A percentile compares a stretch with the other conserved stretches of the same genome.
Conservation (phyloP, 2,113 vertebrate genomes). For the Heterotilapia buettikoferi region DNA sequence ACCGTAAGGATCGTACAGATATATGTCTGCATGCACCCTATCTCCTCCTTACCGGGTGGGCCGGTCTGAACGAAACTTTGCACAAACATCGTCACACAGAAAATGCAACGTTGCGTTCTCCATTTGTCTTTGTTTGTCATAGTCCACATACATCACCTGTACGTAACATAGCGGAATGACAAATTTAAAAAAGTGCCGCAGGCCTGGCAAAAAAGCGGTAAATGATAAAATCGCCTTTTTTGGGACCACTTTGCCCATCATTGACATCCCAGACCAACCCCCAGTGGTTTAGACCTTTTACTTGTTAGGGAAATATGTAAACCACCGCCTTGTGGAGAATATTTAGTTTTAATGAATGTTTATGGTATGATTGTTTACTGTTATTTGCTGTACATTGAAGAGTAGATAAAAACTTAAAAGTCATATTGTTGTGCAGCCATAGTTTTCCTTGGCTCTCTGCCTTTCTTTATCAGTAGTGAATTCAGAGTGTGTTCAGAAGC, state of each 20-base stretch:
- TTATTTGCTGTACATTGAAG: neutral
- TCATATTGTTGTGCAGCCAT: neutral
- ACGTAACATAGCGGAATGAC: rapidly evolving
- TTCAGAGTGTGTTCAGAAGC: neutral
- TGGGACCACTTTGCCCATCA: neutral
- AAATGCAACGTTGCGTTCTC: neutral
- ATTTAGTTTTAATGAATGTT: neutral
- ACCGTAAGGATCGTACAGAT: rapidly evolving
- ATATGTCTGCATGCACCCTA: neutral
- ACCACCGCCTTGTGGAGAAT: neutral
- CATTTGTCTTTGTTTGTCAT: neutral
- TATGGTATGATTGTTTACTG: neutral
- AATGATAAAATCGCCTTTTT: neutral
- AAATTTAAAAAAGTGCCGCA: neutral
- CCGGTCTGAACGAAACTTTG: neutral
- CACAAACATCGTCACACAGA: neutral
- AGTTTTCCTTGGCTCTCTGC: neutral
- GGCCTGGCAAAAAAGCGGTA: neutral
- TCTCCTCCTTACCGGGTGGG: neutral
- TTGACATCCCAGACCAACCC: neutral
- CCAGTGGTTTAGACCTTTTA: neutral
- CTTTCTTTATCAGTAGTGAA: neutral
- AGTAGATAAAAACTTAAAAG: neutral
- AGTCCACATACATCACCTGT: neutral
- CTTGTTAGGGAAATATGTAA: neutral